Percentiles rank a stretch among this genome's conserved stretches.
These are phyloP conservation scores for Lasioglossum leucozonium DNA, from an alignment of 2,888 invertebrate genomes.

Conservation along the genomic window DNA sequence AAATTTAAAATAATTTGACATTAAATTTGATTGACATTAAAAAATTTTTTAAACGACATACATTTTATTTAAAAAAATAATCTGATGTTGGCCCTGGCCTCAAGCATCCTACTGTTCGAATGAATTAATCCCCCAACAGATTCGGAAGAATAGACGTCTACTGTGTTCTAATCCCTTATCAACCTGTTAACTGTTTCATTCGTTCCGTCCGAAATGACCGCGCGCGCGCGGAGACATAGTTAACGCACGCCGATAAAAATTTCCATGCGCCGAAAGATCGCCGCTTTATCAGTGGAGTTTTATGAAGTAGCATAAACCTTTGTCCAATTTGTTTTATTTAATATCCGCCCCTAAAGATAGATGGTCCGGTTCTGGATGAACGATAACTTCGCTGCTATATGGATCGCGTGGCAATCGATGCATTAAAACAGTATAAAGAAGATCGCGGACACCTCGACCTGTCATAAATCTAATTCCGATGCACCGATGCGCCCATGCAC, in stretches of 20 bases:
- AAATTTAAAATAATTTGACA: too few relatives aligned
- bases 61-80: too few relatives aligned
- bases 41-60: too few relatives aligned
- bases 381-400: not conserved
- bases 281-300: constrained; percentile 13
- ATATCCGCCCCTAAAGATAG: not conserved
- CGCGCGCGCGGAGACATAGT: not conserved
- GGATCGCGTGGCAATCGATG: not conserved
- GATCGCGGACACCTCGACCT: not conserved
- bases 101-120: not conserved
- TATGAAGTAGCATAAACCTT: not conserved
- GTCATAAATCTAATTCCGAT: not conserved
- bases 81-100: too few relatives aligned
- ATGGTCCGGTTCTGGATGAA: not conserved
- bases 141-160: not conserved
- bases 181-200: not conserved
- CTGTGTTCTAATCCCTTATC: not conserved
- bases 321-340: constrained; percentile 1
- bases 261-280: not conserved
- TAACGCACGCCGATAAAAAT: not conserved
- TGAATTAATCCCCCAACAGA: not conserved
- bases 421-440: constrained; percentile 4
- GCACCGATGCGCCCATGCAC: not conserved
- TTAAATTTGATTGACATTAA: too few relatives aligned
- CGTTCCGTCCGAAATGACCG: not conserved